Evolutionary conservation across 2,888 invertebrate species (phyloP).

Genomic region (Heliconius sara): DNA sequence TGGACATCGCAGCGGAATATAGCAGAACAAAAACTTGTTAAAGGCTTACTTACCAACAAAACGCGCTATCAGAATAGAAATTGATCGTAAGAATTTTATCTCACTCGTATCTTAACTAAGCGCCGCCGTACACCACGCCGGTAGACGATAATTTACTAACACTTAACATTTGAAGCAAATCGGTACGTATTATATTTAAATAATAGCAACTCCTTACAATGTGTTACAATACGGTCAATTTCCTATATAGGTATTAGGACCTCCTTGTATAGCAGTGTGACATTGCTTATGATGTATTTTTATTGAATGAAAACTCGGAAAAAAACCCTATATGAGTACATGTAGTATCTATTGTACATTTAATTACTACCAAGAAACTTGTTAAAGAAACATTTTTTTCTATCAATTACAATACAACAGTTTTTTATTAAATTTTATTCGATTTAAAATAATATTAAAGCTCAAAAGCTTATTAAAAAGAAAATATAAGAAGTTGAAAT

Average conservation of each 20-base stretch:
- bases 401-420: not conserved
- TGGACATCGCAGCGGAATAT: not conserved
- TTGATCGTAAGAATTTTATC: slow-evolving; percentile 47
- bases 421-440: not conserved
- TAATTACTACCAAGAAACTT: not conserved
- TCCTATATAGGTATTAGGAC: not conserved
- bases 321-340: not conserved
- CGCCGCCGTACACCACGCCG: slow-evolving; percentile 39
- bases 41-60: slow-evolving; percentile 37
- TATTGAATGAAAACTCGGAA: not conserved
- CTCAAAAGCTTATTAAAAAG: slow-evolving; percentile 45
- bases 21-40: slow-evolving; percentile 30
- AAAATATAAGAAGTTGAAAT: slow-evolving; percentile 35
- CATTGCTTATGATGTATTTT: not conserved
- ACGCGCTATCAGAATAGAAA: slow-evolving; percentile 40
- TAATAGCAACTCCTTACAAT: slow-evolving; percentile 51
- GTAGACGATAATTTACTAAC: slow-evolving; percentile 59
- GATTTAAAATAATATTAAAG: not conserved
- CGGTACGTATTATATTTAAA: slow-evolving; percentile 56
- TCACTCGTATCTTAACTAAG: slow-evolving; percentile 42
- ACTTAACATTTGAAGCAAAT: slow-evolving; percentile 57
- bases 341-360: not conserved
- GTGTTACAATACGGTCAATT: slow-evolving; percentile 6
- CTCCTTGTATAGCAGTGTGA: slow-evolving; percentile 1
- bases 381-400: not conserved